Evolutionary conservation across 2,113 vertebrate species (phyloP).

Genomic region (Gadus macrocephalus): DNA sequence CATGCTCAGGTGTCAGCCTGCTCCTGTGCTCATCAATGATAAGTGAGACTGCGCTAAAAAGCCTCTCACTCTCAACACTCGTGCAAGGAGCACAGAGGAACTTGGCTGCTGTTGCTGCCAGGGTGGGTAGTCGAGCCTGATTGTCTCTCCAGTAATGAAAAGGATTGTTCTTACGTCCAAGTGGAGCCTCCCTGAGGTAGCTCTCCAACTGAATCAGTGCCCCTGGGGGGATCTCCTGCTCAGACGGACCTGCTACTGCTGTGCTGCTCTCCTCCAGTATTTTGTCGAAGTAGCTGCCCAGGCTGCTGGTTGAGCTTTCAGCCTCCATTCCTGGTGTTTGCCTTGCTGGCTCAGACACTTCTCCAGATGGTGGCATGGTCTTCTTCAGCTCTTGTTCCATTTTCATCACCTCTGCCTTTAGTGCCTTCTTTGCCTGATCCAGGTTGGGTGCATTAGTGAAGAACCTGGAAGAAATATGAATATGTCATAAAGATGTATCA

Average conservation of each 20-base stretch:
- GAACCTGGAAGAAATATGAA: no score
- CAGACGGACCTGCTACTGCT: constrained; percentile 1
- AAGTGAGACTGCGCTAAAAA: constrained; percentile 23
- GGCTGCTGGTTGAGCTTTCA: not conserved
- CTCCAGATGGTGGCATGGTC: not conserved
- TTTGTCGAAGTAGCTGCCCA: not conserved
- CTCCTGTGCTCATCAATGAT: constrained; percentile 27
- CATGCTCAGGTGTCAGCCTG: constrained; percentile 11
- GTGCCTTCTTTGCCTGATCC: not conserved
- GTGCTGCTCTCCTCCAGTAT: not conserved
- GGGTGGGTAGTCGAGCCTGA: constrained; percentile 10
- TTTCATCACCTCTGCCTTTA: not conserved
- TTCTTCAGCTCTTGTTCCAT: not conserved
- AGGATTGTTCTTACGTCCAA: constrained; percentile 17
- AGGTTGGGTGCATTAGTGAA: no score
- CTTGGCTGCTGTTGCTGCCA: constrained; percentile 20
- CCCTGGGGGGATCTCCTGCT: constrained; percentile 16
- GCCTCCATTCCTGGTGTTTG: constrained; percentile 3
- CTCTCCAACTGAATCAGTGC: constrained; percentile 16
- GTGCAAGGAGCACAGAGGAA: constrained; percentile 20
- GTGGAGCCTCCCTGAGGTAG: constrained; percentile 18
- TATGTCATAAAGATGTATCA: no score
- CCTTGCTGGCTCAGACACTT: not conserved
- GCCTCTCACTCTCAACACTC: constrained; percentile 28
- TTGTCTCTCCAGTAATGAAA: constrained; percentile 24